Percentiles rank a stretch among this genome's conserved stretches.
Conservation (phyloP, 2,113 vertebrate genomes). For the Herpetotheres cachinnans region DNA sequence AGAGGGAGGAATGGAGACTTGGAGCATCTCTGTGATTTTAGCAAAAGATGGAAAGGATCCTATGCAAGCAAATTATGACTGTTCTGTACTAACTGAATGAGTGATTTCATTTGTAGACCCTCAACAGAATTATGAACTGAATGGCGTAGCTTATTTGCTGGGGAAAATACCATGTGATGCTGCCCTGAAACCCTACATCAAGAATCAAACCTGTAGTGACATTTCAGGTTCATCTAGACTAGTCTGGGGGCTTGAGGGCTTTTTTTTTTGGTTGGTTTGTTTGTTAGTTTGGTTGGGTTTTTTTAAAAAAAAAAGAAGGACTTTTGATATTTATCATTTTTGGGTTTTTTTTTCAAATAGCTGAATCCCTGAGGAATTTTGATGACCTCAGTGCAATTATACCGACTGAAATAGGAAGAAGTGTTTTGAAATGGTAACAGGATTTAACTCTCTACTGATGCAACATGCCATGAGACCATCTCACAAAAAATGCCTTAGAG, state of each 20-base stretch:
- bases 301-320: background rate
- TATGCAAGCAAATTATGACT: background rate
- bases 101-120: background rate
- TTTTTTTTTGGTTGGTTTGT: background rate
- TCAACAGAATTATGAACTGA: background rate
- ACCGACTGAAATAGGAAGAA: background rate
- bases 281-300: background rate
- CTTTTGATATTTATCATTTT: no score
- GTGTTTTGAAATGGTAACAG: background rate
- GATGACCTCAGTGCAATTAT: background rate
- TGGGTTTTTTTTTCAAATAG: background rate
- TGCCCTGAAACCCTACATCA: background rate
- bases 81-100: background rate
- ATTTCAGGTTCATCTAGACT: background rate
- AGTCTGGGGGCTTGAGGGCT: rapidly evolving
- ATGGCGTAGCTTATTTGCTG: background rate
- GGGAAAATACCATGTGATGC: background rate
- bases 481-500: background rate
- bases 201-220: background rate
- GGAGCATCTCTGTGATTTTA: background rate
- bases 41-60: background rate
- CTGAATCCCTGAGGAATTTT: background rate
- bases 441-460: background rate
- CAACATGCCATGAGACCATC: background rate
- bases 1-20: background rate